These are phyloP conservation scores for Caenorhabditis wallacei DNA, from an alignment of 2,888 invertebrate species.

Conservation along the genomic window DNA sequence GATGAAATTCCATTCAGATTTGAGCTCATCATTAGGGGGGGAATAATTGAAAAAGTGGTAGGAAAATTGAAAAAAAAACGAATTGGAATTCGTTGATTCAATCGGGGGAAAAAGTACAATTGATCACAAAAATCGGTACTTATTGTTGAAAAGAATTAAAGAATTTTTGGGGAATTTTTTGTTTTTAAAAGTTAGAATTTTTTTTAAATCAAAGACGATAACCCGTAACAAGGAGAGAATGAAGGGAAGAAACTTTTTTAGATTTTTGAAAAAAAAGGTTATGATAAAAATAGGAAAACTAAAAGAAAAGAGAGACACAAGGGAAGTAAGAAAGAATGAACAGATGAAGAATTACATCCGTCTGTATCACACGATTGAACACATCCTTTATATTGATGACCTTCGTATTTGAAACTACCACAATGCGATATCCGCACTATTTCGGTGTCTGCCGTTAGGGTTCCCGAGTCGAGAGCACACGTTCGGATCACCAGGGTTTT, in stretches of 20 bases:
- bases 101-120: conserved; percentile 38
- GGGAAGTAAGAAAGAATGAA: conserved; percentile 37
- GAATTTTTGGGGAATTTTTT: not conserved
- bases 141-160: conserved; percentile 19
- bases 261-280: conserved; percentile 9
- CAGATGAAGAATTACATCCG: conserved; percentile 79
- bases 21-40: conserved; percentile 31
- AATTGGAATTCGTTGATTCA: not conserved
- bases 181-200: not conserved
- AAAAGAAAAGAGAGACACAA: conserved; percentile 23
- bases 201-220: conserved; percentile 36
- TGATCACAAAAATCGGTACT: conserved; percentile 62
- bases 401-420: conserved; percentile 91
- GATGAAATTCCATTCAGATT: conserved; percentile 1
- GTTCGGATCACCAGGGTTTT: conserved; percentile 90
- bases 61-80: conserved; percentile 8
- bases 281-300: conserved; percentile 9
- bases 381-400: conserved; percentile 79
- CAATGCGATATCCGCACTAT: conserved; percentile 98
- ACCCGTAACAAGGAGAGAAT: conserved; percentile 37
- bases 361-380: conserved; percentile 81
- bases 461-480: conserved; percentile 96
- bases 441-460: conserved; percentile 95
- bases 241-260: not conserved
- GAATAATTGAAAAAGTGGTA: not conserved